Percentiles rank a stretch among this genome's conserved stretches.
These are phyloP conservation scores for Nineta flava DNA, from an alignment of 2,888 invertebrate genomes.

Conservation along the genomic window DNA sequence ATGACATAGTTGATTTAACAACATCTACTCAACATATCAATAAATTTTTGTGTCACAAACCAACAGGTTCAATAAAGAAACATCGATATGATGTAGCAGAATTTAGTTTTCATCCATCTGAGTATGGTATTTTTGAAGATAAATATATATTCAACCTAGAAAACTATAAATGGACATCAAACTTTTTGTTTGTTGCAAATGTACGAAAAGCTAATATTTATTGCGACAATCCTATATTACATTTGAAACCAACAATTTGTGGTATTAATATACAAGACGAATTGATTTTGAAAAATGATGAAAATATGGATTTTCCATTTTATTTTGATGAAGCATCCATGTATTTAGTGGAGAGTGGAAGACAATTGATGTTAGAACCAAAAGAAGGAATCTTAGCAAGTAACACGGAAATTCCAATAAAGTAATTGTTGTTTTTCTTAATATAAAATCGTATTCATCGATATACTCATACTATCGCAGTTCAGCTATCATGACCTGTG, in stretches of 20 bases:
- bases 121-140: conserved; percentile 46
- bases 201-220: conserved; percentile 45
- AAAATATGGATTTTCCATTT: conserved; percentile 29
- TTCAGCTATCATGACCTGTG: too few species aligned
- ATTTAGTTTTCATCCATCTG: conserved; percentile 46
- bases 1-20: background rate
- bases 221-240: conserved; percentile 39
- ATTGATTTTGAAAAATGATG: conserved; percentile 36
- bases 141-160: conserved; percentile 48
- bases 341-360: conserved; percentile 14
- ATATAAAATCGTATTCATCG: too few species aligned
- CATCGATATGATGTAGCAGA: conserved; percentile 40
- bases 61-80: conserved; percentile 40
- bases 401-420: conserved; percentile 31
- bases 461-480: too few species aligned
- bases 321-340: conserved; percentile 36
- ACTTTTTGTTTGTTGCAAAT: conserved; percentile 44
- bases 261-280: conserved; percentile 32
- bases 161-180: conserved; percentile 33
- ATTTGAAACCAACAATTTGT: conserved; percentile 43
- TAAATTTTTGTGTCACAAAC: conserved; percentile 29
- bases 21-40: conserved; percentile 6
- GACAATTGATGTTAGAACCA: conserved; percentile 30
- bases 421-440: conserved; percentile 30
- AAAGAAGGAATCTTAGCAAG: conserved; percentile 32